These are phyloP conservation scores for Eupithecia exiguata DNA, from an alignment of 2,888 invertebrate species.

Conservation along the genomic window DNA sequence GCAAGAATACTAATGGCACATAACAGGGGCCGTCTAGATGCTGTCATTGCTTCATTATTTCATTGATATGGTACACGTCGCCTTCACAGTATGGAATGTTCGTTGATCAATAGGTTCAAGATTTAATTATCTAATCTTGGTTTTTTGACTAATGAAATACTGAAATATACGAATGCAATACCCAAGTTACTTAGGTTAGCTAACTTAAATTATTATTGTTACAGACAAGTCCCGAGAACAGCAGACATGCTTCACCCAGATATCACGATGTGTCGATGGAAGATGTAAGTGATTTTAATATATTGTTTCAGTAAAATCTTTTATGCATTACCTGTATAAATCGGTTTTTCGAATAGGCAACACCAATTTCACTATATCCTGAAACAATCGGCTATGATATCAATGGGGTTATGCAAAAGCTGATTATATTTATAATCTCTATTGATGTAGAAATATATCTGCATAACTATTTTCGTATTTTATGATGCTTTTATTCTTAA, in stretches of 20 bases:
- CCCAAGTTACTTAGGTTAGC: background rate
- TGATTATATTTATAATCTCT: too few species aligned
- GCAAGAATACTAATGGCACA: conserved; percentile 68
- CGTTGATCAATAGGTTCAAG: background rate
- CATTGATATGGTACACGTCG: background rate
- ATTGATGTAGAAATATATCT: too few species aligned
- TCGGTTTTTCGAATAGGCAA: background rate
- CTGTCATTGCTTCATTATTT: conserved; percentile 24
- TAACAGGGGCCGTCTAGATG: conserved; percentile 41
- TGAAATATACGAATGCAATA: too few species aligned
- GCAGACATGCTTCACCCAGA: conserved; percentile 79
- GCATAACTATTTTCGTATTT: too few species aligned
- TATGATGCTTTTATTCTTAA: background rate
- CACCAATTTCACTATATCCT: background rate
- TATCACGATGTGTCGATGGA: conserved; percentile 81
- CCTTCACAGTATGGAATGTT: background rate
- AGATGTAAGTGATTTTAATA: conserved; percentile 67
- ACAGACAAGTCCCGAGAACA: conserved; percentile 81
- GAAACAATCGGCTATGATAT: background rate
- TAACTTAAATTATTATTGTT: conserved; percentile 58
- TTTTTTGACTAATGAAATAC: background rate
- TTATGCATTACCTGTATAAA: background rate
- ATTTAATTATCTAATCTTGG: background rate
- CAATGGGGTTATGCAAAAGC: background rate
- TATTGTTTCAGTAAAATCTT: background rate